Percentiles rank a stretch among this genome's conserved stretches.
Evolutionary conservation across 2,113 vertebrate genomes (phyloP).

Genomic region (Anser brachyrhynchus): DNA sequence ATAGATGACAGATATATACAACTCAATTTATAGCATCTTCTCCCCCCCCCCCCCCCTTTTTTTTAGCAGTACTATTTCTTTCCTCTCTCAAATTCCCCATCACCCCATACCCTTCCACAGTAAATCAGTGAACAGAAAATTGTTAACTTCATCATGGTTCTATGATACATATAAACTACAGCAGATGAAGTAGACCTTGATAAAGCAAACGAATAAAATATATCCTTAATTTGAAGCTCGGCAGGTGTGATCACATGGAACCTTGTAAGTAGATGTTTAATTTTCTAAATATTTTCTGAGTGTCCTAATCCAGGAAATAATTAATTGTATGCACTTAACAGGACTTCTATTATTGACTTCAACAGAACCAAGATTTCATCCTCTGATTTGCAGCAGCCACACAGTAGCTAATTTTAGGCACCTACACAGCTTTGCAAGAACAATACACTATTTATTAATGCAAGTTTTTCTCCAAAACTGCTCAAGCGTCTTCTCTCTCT

Average conservation of each 20-base stretch:
- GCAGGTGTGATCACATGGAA: neutral
- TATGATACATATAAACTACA: neutral
- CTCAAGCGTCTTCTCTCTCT: neutral
- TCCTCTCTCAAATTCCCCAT: neutral
- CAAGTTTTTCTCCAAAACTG: neutral
- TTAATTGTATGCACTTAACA: neutral
- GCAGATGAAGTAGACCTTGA: neutral
- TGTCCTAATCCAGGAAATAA: neutral
- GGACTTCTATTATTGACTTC: neutral
- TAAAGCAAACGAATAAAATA: neutral
- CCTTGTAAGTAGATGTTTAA: neutral
- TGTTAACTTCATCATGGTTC: neutral
- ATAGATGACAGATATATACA: neutral
- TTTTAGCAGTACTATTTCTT: neutral
- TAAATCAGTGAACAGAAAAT: neutral
- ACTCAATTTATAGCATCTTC: neutral
- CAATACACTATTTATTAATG: neutral
- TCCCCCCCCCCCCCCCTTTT: neutral
- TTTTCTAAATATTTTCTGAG: conserved; percentile 7
- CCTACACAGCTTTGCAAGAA: neutral
- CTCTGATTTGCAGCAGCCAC: conserved; percentile 7
- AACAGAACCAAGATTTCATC: neutral
- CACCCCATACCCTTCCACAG: neutral
- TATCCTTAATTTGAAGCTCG: neutral
- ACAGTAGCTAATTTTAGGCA: conserved; percentile 12